Conservation (phyloP, 1,140 invertebrate genomes). For the Cataglyphis hispanica region DNA sequence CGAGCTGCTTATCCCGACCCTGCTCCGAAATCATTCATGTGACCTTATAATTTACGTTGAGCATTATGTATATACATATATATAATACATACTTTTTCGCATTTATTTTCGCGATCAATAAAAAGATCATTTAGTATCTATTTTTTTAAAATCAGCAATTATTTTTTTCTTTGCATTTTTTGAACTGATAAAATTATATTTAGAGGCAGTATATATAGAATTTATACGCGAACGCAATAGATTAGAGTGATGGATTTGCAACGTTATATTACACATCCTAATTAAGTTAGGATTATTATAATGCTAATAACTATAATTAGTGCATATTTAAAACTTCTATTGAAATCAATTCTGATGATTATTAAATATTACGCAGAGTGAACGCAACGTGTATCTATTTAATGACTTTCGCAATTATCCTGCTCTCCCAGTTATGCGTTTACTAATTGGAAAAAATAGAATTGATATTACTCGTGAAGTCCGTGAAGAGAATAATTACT, state of each 20-base stretch:
- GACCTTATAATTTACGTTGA: constrained; percentile 33
- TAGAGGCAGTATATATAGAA: neutral
- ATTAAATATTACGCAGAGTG: constrained; percentile 13
- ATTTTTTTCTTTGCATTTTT: neutral
- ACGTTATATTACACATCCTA: constrained; percentile 7
- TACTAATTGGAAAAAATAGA: neutral
- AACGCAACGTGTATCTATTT: constrained; percentile 4
- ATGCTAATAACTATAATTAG: constrained; percentile 24
- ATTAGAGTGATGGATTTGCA: neutral
- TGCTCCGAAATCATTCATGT: constrained; percentile 27
- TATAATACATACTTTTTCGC: neutral
- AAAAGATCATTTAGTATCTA: neutral
- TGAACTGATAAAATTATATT: neutral
- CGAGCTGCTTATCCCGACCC: constrained; percentile 42
- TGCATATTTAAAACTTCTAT: constrained; percentile 10
- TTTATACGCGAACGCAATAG: neutral
- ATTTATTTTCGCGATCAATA: neutral
- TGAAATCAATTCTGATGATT: constrained; percentile 41
- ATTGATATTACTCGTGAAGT: neutral
- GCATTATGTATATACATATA: neutral
- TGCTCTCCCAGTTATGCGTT: neutral
- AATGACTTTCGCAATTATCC: neutral
- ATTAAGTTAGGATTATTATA: constrained; percentile 46
- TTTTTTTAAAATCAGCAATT: neutral
- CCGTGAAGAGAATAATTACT: neutral